Conservation (phyloP, 2,113 vertebrate species). For the Chiloscyllium plagiosum region DNA sequence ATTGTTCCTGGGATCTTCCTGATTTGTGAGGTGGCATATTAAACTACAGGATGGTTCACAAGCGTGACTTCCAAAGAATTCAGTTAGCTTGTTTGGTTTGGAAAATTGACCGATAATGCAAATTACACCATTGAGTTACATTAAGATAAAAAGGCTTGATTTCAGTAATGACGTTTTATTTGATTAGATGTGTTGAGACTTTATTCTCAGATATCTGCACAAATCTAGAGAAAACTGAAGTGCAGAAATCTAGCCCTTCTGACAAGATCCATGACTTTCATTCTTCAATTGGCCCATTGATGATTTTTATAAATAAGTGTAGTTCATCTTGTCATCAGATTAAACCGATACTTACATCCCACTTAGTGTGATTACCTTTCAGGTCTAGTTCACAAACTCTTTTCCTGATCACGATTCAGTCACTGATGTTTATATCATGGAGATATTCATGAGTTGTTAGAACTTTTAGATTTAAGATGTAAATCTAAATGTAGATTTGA, state of each 20-base stretch:
- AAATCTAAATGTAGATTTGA: not conserved
- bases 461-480: not conserved
- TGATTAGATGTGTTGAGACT: not conserved
- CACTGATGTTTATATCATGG: not conserved
- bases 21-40: not conserved
- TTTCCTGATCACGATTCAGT: not conserved
- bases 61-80: not conserved
- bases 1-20: not conserved
- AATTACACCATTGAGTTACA: not conserved
- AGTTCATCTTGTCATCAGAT: not conserved
- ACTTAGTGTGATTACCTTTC: not conserved
- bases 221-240: not conserved
- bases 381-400: not conserved
- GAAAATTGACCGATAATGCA: not conserved
- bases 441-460: not conserved
- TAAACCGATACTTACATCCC: not conserved
- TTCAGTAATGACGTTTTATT: not conserved
- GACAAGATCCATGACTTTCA: not conserved
- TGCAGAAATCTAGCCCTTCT: not conserved
- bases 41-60: not conserved
- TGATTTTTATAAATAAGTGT: not conserved
- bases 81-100: not conserved
- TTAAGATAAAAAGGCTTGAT: not conserved
- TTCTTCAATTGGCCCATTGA: not conserved
- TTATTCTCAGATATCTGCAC: not conserved